phyloP scores from a whole-genome alignment of 2,888 invertebrate species.

The Operophtera brumata region DNA sequence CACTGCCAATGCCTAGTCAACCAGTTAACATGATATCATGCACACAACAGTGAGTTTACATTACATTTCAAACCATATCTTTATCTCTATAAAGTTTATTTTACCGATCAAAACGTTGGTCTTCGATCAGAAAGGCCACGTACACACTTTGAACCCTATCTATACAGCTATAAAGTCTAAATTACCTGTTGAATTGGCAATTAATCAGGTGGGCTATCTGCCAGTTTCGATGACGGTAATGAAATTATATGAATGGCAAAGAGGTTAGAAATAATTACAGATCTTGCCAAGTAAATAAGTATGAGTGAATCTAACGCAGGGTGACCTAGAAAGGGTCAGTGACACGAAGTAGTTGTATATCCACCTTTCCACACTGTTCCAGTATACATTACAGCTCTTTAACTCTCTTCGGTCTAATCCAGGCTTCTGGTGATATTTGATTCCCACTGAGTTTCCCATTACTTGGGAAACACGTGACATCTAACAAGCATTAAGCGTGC shows the following conservation, averaged over 20 bases:
- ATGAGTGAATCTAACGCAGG: background rate
- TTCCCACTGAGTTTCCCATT: no score
- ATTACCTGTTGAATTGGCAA: background rate
- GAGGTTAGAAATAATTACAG: background rate
- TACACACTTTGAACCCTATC: background rate
- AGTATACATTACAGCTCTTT: no score
- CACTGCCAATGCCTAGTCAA: slow-evolving; percentile 60
- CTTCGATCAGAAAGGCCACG: background rate
- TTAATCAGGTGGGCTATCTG: slow-evolving; percentile 9
- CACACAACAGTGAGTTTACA: slow-evolving; percentile 70
- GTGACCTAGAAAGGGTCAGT: no score
- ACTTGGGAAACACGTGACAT: no score
- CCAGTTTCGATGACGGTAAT: slow-evolving; percentile 11
- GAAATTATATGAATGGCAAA: slow-evolving; percentile 7
- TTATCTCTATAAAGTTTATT: background rate
- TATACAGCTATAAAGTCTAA: background rate
- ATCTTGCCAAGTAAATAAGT: slow-evolving; percentile 13
- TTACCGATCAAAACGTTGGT: background rate
- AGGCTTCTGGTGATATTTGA: no score
- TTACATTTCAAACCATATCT: slow-evolving; percentile 3
- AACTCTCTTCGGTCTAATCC: no score
- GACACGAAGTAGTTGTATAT: no score
- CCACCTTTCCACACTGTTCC: no score
- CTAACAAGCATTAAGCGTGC: no score
- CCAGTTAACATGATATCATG: slow-evolving; percentile 58